phyloP scores from a whole-genome alignment of 2,888 invertebrate species.

The Drosophila macrothrix region DNA sequence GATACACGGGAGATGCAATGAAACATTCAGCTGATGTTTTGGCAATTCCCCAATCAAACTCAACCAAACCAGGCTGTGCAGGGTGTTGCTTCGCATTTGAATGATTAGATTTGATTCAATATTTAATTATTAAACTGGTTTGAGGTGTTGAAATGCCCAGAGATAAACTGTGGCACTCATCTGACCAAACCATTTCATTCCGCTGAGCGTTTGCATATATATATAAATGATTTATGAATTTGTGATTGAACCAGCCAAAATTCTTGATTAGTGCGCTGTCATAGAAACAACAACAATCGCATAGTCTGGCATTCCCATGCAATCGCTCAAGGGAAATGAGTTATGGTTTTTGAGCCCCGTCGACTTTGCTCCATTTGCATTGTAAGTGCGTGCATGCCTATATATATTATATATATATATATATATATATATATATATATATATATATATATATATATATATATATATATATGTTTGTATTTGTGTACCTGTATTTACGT shows the following conservation, averaged over 20 bases:
- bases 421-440: neutral
- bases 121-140: constrained; percentile 80
- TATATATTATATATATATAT: neutral
- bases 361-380: constrained; percentile 31
- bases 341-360: constrained; percentile 54
- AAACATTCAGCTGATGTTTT: constrained; percentile 25
- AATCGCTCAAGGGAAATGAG: constrained; percentile 69
- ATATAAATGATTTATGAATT: constrained; percentile 79
- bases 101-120: constrained; percentile 80
- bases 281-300: constrained; percentile 51
- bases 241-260: constrained; percentile 74
- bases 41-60: constrained; percentile 49
- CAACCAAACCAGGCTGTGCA: constrained; percentile 3
- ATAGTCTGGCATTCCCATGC: constrained; percentile 35
- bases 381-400: neutral
- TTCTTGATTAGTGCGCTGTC: constrained; percentile 76
- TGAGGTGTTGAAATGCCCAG: constrained; percentile 74
- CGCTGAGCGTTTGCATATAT: constrained; percentile 50
- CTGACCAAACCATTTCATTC: constrained; percentile 13
- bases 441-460: neutral
- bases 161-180: constrained; percentile 40
- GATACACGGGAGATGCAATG: constrained; percentile 31
- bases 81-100: constrained; percentile 71
- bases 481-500: constrained; percentile 23
- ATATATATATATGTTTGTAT: neutral